phyloP scores from a whole-genome alignment of 2,888 invertebrate species.

The Lamellibrachia satsuma region DNA sequence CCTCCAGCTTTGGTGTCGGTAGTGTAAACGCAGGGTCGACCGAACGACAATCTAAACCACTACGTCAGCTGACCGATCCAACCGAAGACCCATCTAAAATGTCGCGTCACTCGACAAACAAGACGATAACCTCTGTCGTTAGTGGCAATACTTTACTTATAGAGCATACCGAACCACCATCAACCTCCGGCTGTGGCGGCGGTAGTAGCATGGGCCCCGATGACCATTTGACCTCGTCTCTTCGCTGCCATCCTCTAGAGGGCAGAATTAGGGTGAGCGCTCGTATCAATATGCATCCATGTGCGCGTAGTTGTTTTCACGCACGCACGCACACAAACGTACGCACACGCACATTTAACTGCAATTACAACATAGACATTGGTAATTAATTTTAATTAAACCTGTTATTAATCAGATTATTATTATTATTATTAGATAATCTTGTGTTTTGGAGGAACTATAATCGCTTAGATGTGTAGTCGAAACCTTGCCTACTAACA shows the following conservation, averaged over 20 bases:
- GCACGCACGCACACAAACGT: no score
- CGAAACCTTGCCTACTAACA: background rate
- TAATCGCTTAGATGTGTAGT: background rate
- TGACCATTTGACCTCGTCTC: background rate
- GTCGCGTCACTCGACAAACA: background rate
- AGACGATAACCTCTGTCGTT: no score
- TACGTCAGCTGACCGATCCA: no score
- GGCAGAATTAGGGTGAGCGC: background rate
- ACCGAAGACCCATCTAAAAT: background rate
- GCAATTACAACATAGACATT: no score
- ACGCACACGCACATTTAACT: no score
- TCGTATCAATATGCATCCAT: background rate
- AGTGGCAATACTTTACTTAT: no score
- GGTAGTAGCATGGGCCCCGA: background rate
- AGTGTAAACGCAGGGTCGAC: no score
- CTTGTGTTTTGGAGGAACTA: background rate
- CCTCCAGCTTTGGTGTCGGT: background rate
- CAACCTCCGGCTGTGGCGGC: background rate
- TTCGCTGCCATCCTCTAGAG: background rate
- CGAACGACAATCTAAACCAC: no score
- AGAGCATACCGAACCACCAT: background rate
- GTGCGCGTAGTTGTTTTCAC: no score
- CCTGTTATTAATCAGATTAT: no score
- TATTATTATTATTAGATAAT: background rate
- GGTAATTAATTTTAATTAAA: no score